Percentiles rank a stretch among this genome's conserved stretches.
Conservation (phyloP, 2,888 invertebrate genomes). For the Autographa pulchrina region DNA sequence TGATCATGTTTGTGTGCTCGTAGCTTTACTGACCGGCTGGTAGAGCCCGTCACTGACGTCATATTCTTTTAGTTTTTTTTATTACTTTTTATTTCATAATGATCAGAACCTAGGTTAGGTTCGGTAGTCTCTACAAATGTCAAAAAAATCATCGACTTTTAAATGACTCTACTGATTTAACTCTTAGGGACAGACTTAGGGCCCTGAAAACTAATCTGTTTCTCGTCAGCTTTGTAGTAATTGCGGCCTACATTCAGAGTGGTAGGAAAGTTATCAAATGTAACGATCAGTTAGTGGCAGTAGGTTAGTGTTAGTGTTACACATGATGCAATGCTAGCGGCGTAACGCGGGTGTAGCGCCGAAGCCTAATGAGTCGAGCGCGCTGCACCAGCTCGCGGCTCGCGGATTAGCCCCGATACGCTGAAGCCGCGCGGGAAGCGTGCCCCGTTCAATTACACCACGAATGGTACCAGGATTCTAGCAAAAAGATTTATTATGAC, state of each 20-base stretch:
- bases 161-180: too few species aligned
- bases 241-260: not conserved
- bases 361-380: slow-evolving; percentile 44
- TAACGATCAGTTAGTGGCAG: not conserved
- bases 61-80: too few species aligned
- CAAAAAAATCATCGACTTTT: too few species aligned
- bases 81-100: too few species aligned
- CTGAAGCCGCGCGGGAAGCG: slow-evolving; percentile 15
- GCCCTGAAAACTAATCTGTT: not conserved
- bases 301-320: slow-evolving; percentile 5
- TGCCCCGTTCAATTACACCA: slow-evolving; percentile 6
- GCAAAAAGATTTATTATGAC: not conserved
- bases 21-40: not conserved
- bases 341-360: slow-evolving; percentile 19
- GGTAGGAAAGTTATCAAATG: not conserved
- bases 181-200: too few species aligned
- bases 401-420: slow-evolving; percentile 56
- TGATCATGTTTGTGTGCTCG: too few species aligned
- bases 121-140: too few species aligned
- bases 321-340: not conserved
- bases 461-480: slow-evolving; percentile 31
- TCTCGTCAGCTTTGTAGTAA: not conserved
- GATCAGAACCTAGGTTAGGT: too few species aligned
- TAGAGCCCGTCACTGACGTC: too few species aligned
- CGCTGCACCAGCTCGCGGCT: not conserved